A percentile compares a stretch with the other conserved stretches of the same genome.
Evolutionary conservation across 30 jellyfish, hydroid and myxozoan genomes (phyloP).

Genomic region (Mastigias papua): DNA sequence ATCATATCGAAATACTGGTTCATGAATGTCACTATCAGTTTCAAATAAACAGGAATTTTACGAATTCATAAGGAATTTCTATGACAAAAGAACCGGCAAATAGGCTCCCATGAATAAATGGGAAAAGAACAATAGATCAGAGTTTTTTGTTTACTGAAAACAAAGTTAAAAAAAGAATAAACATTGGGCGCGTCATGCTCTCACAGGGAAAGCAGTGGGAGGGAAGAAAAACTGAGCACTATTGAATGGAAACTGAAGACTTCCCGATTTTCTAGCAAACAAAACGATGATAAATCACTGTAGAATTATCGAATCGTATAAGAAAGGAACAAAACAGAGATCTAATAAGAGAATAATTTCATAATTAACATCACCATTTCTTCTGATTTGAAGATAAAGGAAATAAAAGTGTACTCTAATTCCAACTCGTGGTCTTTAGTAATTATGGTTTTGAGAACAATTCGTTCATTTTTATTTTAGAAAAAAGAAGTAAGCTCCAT

Average conservation of each 20-base stretch:
- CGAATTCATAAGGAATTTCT: slow-evolving; percentile 20
- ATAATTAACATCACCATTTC: neutral
- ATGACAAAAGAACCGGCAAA: slow-evolving; percentile 31
- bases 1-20: neutral
- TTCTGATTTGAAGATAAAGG: neutral
- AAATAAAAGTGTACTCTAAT: neutral
- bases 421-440: slow-evolving; percentile 2
- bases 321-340: neutral
- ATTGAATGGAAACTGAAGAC: neutral
- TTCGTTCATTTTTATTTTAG: slow-evolving; percentile 34
- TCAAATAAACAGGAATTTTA: slow-evolving; percentile 6
- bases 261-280: neutral
- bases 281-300: neutral
- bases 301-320: neutral
- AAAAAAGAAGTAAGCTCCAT: slow-evolving; percentile 3
- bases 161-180: slow-evolving; percentile 21
- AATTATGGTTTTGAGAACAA: neutral
- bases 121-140: slow-evolving; percentile 6
- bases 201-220: slow-evolving; percentile 43
- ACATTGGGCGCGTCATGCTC: slow-evolving; percentile 54
- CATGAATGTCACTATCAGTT: slow-evolving; percentile 18
- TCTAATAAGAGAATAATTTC: neutral
- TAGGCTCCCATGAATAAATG: slow-evolving; percentile 47
- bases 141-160: slow-evolving; percentile 16
- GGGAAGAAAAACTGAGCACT: slow-evolving; percentile 1